These are phyloP conservation scores for Trypoxylus dichotomus DNA, from an alignment of 1,140 invertebrate species.

Conservation along the genomic window DNA sequence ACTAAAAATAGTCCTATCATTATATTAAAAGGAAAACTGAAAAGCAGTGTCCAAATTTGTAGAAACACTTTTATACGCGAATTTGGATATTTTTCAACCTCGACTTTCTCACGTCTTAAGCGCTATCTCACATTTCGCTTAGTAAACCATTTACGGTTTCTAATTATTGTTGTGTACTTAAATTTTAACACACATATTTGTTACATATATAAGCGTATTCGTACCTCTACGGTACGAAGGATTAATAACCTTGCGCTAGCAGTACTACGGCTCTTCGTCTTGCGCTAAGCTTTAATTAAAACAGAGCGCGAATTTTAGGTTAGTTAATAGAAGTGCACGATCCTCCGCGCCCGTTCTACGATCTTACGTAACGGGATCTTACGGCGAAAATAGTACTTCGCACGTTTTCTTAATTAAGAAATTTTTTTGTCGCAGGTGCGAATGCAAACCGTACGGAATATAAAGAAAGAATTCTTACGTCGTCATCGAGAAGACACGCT, in stretches of 20 bases:
- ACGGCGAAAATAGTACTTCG: not conserved
- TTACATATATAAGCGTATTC: not conserved
- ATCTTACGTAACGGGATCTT: not conserved
- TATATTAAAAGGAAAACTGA: no score
- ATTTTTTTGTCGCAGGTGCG: slow-evolving; percentile 14
- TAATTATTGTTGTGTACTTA: not conserved
- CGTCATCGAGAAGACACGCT: not conserved
- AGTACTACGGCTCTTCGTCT: not conserved
- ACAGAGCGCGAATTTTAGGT: slow-evolving; percentile 11
- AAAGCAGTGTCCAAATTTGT: no score
- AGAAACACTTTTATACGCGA: no score
- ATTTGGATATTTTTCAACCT: not conserved
- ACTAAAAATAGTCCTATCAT: no score
- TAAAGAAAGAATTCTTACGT: not conserved
- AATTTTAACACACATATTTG: slow-evolving; percentile 3
- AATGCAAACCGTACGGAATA: not conserved
- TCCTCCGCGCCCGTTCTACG: not conserved
- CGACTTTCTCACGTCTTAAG: not conserved
- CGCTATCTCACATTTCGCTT: not conserved
- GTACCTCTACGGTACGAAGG: not conserved
- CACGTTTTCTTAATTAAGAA: slow-evolving; percentile 14
- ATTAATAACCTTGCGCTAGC: not conserved
- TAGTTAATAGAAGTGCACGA: not conserved
- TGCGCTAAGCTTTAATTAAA: slow-evolving; percentile 13
- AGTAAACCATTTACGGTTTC: not conserved